These are phyloP conservation scores for Drosophila mettleri DNA, from an alignment of 2,888 invertebrate species.

Conservation along the genomic window DNA sequence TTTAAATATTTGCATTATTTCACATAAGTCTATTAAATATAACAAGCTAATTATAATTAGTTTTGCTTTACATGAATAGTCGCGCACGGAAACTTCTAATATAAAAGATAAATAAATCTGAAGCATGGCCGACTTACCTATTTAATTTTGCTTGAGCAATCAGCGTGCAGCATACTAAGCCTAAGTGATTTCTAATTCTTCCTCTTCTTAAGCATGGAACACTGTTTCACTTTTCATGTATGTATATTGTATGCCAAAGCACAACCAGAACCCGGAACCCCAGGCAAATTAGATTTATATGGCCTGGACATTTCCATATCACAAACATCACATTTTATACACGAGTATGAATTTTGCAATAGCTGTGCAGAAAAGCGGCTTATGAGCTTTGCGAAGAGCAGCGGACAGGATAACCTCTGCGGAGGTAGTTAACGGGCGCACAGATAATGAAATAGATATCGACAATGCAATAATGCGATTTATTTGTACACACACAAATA, in stretches of 20 bases:
- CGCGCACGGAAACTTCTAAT: neutral
- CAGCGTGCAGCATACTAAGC: neutral
- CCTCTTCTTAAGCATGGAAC: neutral
- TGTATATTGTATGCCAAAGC: slow-evolving; percentile 17
- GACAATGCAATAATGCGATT: slow-evolving; percentile 16
- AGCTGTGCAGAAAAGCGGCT: slow-evolving; percentile 71
- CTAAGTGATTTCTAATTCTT: neutral
- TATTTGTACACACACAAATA: neutral
- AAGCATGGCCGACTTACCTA: neutral
- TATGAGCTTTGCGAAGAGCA: slow-evolving; percentile 68
- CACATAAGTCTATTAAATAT: too few species aligned
- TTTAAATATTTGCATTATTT: too few species aligned
- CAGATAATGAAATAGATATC: slow-evolving; percentile 50
- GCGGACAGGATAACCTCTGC: slow-evolving; percentile 30
- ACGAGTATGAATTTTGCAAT: slow-evolving; percentile 16
- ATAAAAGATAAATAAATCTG: neutral
- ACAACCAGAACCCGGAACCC: slow-evolving; percentile 1
- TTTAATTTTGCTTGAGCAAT: neutral
- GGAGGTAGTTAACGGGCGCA: slow-evolving; percentile 18
- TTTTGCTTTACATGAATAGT: neutral
- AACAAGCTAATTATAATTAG: neutral
- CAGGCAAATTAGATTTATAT: slow-evolving; percentile 37
- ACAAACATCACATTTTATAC: slow-evolving; percentile 10
- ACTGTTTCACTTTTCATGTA: neutral
- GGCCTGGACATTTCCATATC: slow-evolving; percentile 15